Base-by-base conservation (phyloP, 2,888 invertebrate genomes). In the Acholoe squamosa region DNA sequence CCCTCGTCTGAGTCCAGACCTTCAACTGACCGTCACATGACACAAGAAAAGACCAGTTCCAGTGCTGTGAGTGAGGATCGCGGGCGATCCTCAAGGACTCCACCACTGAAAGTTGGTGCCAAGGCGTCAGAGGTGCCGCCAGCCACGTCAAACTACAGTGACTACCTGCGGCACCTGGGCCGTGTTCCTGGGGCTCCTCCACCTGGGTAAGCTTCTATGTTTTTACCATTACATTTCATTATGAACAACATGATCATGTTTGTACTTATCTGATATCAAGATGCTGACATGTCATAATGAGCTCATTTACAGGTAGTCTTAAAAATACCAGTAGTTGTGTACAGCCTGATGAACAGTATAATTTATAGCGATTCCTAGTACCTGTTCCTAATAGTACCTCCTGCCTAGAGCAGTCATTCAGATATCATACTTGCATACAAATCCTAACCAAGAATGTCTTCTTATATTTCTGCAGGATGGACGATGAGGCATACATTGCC, bases 181-280 rank as follows among this genome's bases (percentile, higher is more conserved):
- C 86, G 86, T 31, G 86, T 86, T 19, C 86, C 86, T 31, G 86
- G 54, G n/a, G 86, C 56, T 14, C 86, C 86, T 1, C 86, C 86
- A 16, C 86, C 86, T n/a, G 86, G 86, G 86, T 86, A 28, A 86
- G 54, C 54, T 19, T 34, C 10, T 67, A 7, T n/a, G n/a, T n/a
- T n/a, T n/a, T n/a, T n/a, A n/a, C 54, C 19, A 14, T 54, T 54
- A 54, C 54, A 54, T 54, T 19, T 54, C 54, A 54, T 54, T 54
- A 54, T 54, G 54, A 14, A 54, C 54, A 10, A 19, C 54, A n/a
- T 54, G 19, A 54, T 54, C 54, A 19, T 54, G 54, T n/a, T n/a
- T n/a, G n/a, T n/a, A n/a, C n/a, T n/a, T n/a, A n/a, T n/a, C n/a
- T n/a, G n/a, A n/a, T n/a, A n/a, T n/a, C n/a, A n/a, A n/a, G n/a